Percentiles rank a stretch among this genome's conserved stretches.
phyloP scores from a whole-genome alignment of 2,888 invertebrate species.

The Phyllotreta cruciferae region DNA sequence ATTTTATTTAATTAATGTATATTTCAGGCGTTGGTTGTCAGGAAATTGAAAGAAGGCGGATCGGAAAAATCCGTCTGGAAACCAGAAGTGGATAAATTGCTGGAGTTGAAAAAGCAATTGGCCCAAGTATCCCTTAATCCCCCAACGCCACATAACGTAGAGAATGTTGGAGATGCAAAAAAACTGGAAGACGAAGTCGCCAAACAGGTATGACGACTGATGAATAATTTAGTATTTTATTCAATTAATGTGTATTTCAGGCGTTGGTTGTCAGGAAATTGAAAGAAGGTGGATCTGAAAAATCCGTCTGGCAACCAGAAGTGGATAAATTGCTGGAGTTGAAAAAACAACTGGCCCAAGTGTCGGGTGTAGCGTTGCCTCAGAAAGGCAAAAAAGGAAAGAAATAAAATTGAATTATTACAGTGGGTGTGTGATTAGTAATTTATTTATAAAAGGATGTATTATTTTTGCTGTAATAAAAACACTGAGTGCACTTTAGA shows the following conservation, averaged over 20 bases:
- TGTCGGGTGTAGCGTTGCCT: slow-evolving; percentile 47
- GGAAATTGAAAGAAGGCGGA: slow-evolving; percentile 77
- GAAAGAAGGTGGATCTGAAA: slow-evolving; percentile 78
- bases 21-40: slow-evolving; percentile 75
- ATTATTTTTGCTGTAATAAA: background rate
- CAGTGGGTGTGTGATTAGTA: slow-evolving; percentile 3
- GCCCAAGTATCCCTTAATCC: slow-evolving; percentile 50
- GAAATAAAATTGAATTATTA: slow-evolving; percentile 38
- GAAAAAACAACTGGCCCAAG: slow-evolving; percentile 71
- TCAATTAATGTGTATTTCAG: slow-evolving; percentile 59
- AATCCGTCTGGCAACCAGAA: slow-evolving; percentile 79
- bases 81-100: slow-evolving; percentile 75
- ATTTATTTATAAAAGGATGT: slow-evolving; percentile 12
- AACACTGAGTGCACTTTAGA: too few species aligned
- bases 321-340: slow-evolving; percentile 75
- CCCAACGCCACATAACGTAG: slow-evolving; percentile 30
- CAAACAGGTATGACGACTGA: slow-evolving; percentile 62
- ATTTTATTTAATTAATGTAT: slow-evolving; percentile 27
- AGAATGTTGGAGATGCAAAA: slow-evolving; percentile 55
- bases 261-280: slow-evolving; percentile 77
- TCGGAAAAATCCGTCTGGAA: slow-evolving; percentile 79
- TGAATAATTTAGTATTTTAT: slow-evolving; percentile 6
- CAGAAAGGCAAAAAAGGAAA: slow-evolving; percentile 53
- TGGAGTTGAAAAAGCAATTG: slow-evolving; percentile 78
- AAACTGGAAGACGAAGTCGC: slow-evolving; percentile 67